Evolutionary conservation across 2,888 invertebrate genomes (phyloP).

Genomic region (Tetragonula carbonaria): DNA sequence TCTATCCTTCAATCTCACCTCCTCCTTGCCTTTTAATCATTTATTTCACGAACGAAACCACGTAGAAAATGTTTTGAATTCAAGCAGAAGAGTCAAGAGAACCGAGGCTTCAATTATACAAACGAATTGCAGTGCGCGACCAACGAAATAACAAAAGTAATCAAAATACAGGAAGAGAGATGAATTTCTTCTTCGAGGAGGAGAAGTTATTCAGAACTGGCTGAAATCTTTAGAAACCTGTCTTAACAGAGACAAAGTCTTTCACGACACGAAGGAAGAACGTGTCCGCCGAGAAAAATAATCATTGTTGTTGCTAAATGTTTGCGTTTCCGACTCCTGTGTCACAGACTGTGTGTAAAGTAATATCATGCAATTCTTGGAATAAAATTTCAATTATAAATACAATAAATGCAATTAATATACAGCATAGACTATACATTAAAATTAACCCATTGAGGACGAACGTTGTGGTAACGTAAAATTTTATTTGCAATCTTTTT

Average conservation of each 20-base stretch:
- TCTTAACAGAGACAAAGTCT: constrained; percentile 3
- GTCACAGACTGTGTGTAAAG: background rate
- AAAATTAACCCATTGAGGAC: too few species aligned
- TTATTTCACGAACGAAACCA: background rate
- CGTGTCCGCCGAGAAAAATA: background rate
- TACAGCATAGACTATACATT: too few species aligned
- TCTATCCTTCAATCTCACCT: background rate
- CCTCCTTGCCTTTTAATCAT: background rate
- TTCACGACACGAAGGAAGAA: background rate
- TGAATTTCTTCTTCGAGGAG: constrained; percentile 4
- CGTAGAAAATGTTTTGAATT: background rate
- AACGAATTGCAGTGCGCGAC: constrained; percentile 11
- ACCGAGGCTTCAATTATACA: constrained; percentile 14
- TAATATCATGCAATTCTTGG: background rate
- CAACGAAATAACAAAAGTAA: constrained; percentile 32
- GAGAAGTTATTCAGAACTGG: constrained; percentile 28
- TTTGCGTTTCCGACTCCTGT: background rate
- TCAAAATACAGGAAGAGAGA: constrained; percentile 15
- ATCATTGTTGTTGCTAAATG: constrained; percentile 3
- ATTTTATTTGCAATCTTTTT: background rate
- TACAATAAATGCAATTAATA: too few species aligned
- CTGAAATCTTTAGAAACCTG: constrained; percentile 23
- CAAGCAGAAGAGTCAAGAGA: background rate
- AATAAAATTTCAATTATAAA: background rate
- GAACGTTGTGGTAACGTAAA: too few species aligned